Conservation (phyloP, 1,140 invertebrate species). For the Zaprionus lachaisei region DNA sequence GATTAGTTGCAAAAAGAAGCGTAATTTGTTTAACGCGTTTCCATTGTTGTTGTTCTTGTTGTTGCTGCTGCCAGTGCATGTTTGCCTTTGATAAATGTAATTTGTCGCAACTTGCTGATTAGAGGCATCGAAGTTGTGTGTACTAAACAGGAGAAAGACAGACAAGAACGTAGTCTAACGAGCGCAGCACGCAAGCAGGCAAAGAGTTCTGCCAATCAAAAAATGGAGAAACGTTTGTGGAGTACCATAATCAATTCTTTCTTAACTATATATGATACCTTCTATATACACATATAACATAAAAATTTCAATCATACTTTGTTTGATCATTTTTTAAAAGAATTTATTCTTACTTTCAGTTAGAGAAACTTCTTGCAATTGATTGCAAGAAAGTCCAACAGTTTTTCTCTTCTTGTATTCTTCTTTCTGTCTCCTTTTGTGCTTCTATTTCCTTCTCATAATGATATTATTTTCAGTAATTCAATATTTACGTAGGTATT, state of each 20-base stretch:
- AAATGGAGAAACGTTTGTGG: not conserved
- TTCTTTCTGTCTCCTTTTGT: not conserved
- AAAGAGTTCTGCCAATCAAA: constrained; percentile 1
- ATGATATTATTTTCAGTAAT: constrained; percentile 8
- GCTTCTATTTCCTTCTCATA: not conserved
- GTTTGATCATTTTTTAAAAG: not conserved
- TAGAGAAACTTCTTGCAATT: too few relatives aligned
- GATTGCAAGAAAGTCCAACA: too few relatives aligned
- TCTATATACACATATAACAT: too few relatives aligned
- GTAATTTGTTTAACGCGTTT: constrained; percentile 77
- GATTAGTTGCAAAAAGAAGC: constrained; percentile 82
- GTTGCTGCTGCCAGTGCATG: constrained; percentile 23
- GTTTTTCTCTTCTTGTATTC: not conserved
- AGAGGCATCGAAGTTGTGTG: constrained; percentile 51
- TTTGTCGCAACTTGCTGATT: constrained; percentile 71
- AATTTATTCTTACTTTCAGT: not conserved
- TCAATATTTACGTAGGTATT: not conserved
- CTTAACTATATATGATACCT: too few relatives aligned
- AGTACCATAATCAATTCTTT: not conserved
- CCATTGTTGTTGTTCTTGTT: constrained; percentile 16
- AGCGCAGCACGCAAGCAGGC: constrained; percentile 12
- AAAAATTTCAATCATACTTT: not conserved
- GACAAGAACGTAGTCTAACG: constrained; percentile 46
- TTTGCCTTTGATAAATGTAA: constrained; percentile 76
- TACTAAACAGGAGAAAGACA: constrained; percentile 23